Evolutionary conservation across 2,797 vertebrate species (phyloP), one percentile per base, ranked within the genome.

Genomic region (Amblyopsis hoosieri): DNA sequence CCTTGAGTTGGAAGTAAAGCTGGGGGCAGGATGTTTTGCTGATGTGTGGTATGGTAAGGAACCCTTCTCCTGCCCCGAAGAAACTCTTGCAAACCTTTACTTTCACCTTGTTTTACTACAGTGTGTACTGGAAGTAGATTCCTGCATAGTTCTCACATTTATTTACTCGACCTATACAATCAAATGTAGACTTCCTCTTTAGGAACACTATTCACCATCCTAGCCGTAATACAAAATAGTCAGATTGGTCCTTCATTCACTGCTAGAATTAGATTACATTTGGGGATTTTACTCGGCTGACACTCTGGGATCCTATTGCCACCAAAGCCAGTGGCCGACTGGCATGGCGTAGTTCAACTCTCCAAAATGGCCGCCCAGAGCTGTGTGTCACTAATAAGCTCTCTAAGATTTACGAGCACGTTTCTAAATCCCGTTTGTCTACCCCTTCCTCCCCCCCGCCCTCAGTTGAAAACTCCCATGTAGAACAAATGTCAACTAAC

Each of bases 11-110:
- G 91, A 97, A 74, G 85, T 94, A 91, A 98, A 97, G 93, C 95
- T 99, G 87, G 97, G 97, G 85, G 96, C 96, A 74, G 97, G 97
- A 87, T 98, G 97, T 95, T 99, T 99, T 91, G 96, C 96, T 90
- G 96, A 98, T 88, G 97, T 99, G 82, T 99, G 96, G 94, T 95
- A 91, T 93, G 97, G 97, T 99, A 99, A 99, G 97, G 90, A 91
- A 89, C 89, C 23, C 15, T n/a, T 48, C 12, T 10, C 15, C 37
- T 8, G 58, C 60, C 54, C 11, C 55, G 3, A 29, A 29, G 23
- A 29, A 4, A 29, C 23, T 29, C 23, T 29, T 29, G 23, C 23
- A 29, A 29, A 29, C 23, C 23, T 29, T 29, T 29, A 29, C 23
- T 29, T 29, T 29, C 23, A 29, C 23, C 23, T 29, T 29, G 3